Evolutionary conservation across 2,113 vertebrate species (phyloP), one percentile per base, ranked within the genome.

Genomic region (Anarrhichthys ocellatus): DNA sequence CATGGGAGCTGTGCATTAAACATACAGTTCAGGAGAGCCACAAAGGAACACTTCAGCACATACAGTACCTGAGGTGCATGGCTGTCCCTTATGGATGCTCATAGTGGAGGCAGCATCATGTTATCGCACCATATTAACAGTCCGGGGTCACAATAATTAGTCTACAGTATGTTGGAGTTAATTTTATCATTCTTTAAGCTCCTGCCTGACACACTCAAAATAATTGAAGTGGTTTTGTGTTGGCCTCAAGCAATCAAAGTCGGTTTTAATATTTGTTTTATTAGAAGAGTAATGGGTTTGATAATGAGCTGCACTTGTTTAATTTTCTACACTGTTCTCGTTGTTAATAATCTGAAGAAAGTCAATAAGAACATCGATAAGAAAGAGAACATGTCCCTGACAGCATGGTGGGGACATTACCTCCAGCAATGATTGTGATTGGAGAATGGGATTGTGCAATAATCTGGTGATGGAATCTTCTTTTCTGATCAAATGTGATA

Each of bases 1-100:
- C 80, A 78, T 77, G 89, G 89, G 88, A 92, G 65, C 73, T 68
- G 75, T 73, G 80, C 88, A 87, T 89, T 89, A 84, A 89, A 81
- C 66, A 85, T 78, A 62, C 52, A 71, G 58, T 66, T 67, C 71
- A 85, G 63, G 40, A 27, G 17, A 81, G 72, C 46, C 86, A 61
- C 67, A 38, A 9, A 73, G 76, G 76, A 87, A 29, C 70, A 65
- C 34, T 62, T 46, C 14, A 73, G 74, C 67, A 70, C 38, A 66
- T 52, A 46, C 38, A 11, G 56, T 44, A 50, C 61, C 64, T 75
- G 7, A 58, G 73, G n/a, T n/a, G 27, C 20, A n/a, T 17, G 34
- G 52, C 42, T 42, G 56, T 69, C 59, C 77, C 59, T 54, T 38
- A 72, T 52, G 63, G 72, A 74, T 29, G 29, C 36, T 15, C 7